These are phyloP conservation scores for Gallirallus australis DNA, from an alignment of 2,797 vertebrate species.

Conservation along the genomic window DNA sequence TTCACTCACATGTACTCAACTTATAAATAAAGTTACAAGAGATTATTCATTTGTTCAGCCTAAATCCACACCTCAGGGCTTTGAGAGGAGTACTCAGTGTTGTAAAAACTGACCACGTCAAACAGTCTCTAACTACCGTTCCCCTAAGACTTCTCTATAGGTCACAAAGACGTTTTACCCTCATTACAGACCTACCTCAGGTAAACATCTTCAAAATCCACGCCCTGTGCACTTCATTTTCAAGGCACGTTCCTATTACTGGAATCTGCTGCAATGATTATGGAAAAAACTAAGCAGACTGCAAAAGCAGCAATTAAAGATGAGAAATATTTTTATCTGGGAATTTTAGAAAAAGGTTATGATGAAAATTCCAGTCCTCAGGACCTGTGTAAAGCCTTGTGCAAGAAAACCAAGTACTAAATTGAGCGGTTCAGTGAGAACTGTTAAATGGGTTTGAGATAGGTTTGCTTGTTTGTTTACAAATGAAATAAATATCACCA, in stretches of 20 bases:
- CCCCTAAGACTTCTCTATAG: neutral
- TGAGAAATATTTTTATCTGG: neutral
- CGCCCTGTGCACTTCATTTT: neutral
- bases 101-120: neutral
- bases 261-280: neutral
- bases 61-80: neutral
- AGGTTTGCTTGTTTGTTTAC: neutral
- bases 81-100: neutral
- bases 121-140: neutral
- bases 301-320: neutral
- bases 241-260: neutral
- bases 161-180: neutral
- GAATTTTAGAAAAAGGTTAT: neutral
- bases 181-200: neutral
- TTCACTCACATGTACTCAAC: neutral
- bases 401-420: neutral
- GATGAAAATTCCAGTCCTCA: neutral
- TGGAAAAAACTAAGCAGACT: rapidly evolving
- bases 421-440: neutral
- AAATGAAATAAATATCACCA: neutral
- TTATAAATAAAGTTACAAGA: neutral
- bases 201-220: neutral
- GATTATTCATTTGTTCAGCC: neutral
- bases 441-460: neutral
- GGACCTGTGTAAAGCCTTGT: neutral